A percentile compares a stretch with the other conserved stretches of the same genome.
Conservation (phyloP, 2,888 invertebrate species). For the Caenorhabditis sp. region DNA sequence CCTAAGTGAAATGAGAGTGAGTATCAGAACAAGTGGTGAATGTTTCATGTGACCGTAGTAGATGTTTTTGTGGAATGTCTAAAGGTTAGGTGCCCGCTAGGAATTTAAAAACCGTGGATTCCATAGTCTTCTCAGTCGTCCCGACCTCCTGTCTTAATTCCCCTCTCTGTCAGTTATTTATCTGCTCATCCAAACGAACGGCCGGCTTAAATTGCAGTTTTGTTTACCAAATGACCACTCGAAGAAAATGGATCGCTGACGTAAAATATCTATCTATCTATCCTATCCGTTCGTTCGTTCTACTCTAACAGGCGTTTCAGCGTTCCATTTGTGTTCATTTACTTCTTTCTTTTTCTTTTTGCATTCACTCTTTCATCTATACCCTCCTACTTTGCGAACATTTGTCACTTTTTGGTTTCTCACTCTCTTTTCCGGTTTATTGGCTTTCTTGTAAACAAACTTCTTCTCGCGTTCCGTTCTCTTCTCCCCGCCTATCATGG, state of each 20-base stretch:
- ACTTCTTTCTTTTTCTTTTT: too few relatives aligned
- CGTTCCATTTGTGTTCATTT: too few relatives aligned
- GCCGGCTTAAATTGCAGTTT: slow-evolving; percentile 47
- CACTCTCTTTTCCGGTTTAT: slow-evolving; percentile 1
- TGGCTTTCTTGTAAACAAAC: slow-evolving; percentile 30
- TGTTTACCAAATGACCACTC: slow-evolving; percentile 59
- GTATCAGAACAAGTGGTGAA: slow-evolving; percentile 15
- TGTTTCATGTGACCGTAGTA: slow-evolving; percentile 25
- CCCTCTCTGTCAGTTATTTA: slow-evolving; percentile 40
- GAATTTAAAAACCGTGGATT: background rate
- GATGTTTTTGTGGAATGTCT: background rate
- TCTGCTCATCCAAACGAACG: slow-evolving; percentile 45
- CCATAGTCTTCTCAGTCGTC: slow-evolving; percentile 11
- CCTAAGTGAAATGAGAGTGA: slow-evolving; percentile 4
- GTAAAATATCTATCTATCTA: background rate
- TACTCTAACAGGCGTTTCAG: too few relatives aligned
- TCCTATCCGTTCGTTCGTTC: too few relatives aligned
- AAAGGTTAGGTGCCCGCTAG: background rate
- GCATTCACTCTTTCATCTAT: background rate
- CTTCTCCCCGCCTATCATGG: slow-evolving; percentile 44
- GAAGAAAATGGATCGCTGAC: background rate
- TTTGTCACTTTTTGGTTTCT: background rate
- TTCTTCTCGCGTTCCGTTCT: too few relatives aligned
- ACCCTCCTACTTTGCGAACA: background rate
- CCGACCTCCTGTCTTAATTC: slow-evolving; percentile 27